phyloP scores from a whole-genome alignment of 2,113 vertebrate species.

The Pogona vitticeps region DNA sequence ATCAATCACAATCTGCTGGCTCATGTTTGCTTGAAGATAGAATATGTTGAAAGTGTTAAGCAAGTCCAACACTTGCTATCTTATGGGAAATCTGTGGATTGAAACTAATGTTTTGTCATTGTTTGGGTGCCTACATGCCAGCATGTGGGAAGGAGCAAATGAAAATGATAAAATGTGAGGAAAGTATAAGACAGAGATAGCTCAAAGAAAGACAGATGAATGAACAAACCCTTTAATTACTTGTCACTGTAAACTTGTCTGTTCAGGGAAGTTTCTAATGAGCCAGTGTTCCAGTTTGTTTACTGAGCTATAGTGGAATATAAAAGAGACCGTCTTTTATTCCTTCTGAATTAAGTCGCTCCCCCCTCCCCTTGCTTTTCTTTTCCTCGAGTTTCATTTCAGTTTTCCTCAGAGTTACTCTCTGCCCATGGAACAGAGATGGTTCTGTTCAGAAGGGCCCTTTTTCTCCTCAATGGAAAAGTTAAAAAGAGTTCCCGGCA shows the following conservation, averaged over 20 bases:
- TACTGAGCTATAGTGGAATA: slow-evolving; percentile 41
- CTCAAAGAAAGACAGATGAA: neutral
- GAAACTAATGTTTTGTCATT: neutral
- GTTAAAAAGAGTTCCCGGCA: slow-evolving; percentile 66
- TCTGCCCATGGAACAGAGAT: slow-evolving; percentile 31
- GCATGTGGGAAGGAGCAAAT: neutral
- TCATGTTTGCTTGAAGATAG: neutral
- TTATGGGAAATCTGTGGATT: neutral
- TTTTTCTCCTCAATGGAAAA: slow-evolving; percentile 72
- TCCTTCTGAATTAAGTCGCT: slow-evolving; percentile 55
- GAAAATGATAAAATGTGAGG: neutral
- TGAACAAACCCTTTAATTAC: neutral
- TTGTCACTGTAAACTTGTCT: slow-evolving; percentile 53
- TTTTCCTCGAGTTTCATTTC: slow-evolving; percentile 15
- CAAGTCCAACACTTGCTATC: neutral
- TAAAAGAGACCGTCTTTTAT: slow-evolving; percentile 58
- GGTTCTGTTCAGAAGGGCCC: slow-evolving; percentile 56
- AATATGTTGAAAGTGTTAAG: neutral
- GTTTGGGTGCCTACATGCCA: neutral
- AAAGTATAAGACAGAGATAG: neutral
- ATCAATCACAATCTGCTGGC: no score
- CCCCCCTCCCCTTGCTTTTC: no score
- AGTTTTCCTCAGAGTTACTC: slow-evolving; percentile 40
- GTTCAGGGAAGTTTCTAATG: slow-evolving; percentile 50
- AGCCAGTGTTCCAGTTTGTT: slow-evolving; percentile 36